Evolutionary conservation across 1,140 invertebrate genomes (phyloP).

Genomic region (Macrosteles quadrilineatus): DNA sequence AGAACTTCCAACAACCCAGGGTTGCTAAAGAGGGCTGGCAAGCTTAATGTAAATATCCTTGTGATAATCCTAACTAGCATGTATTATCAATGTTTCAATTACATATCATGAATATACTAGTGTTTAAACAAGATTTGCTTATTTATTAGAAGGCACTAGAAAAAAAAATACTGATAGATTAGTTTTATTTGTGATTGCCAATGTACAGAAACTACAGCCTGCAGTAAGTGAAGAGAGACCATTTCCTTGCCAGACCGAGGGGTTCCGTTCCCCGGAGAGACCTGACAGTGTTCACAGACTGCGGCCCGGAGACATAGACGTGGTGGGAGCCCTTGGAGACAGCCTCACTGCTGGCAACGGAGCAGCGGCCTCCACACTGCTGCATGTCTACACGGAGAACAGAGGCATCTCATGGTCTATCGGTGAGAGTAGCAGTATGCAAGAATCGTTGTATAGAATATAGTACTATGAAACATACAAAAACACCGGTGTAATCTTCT

Average conservation of each 20-base stretch:
- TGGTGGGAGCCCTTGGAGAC: slow-evolving; percentile 70
- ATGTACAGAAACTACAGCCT: slow-evolving; percentile 28
- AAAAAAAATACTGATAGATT: too few relatives aligned
- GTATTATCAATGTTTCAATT: too few relatives aligned
- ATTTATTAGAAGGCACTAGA: too few relatives aligned
- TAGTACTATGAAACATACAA: too few relatives aligned
- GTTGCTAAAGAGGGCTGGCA: neutral
- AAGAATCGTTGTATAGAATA: too few relatives aligned
- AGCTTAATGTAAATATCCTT: slow-evolving; percentile 16
- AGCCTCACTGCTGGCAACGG: slow-evolving; percentile 67
- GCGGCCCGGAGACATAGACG: slow-evolving; percentile 65
- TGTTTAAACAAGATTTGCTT: too few relatives aligned
- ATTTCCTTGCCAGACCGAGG: slow-evolving; percentile 37
- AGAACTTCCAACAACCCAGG: neutral
- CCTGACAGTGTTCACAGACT: slow-evolving; percentile 60
- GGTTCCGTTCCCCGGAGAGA: neutral
- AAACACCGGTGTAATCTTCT: too few relatives aligned
- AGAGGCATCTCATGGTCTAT: slow-evolving; percentile 52
- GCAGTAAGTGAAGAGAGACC: neutral
- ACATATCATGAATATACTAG: too few relatives aligned
- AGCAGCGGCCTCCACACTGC: slow-evolving; percentile 45
- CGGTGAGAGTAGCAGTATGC: slow-evolving; percentile 42
- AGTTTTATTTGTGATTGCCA: too few relatives aligned
- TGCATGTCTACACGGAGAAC: slow-evolving; percentile 50
- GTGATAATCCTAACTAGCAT: too few relatives aligned